Percentiles rank a stretch among this genome's conserved stretches.
phyloP scores from a whole-genome alignment of 2,797 vertebrate species.

The Tolypeutes matacus region DNA sequence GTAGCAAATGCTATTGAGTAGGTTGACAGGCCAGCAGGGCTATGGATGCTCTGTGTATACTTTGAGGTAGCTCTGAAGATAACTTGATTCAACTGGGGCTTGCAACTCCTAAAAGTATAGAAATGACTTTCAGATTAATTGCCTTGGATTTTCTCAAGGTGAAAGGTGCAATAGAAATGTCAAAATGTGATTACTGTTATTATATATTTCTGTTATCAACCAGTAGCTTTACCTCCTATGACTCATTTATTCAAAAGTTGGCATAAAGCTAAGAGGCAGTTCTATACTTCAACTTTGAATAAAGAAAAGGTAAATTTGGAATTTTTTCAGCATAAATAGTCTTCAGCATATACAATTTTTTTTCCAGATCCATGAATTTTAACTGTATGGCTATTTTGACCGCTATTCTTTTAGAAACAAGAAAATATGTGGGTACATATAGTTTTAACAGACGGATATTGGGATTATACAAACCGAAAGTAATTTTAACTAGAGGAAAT shows the following conservation, averaged over 20 bases:
- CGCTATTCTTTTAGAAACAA: constrained; percentile 65
- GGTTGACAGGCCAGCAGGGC: background rate
- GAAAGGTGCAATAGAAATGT: constrained; percentile 70
- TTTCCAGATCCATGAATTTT: constrained; percentile 63
- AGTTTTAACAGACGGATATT: constrained; percentile 74
- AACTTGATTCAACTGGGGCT: background rate
- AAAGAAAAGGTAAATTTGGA: constrained; percentile 65
- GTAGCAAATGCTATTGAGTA: background rate
- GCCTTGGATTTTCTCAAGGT: constrained; percentile 70
- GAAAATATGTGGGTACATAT: constrained; percentile 64
- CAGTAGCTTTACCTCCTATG: constrained; percentile 58
- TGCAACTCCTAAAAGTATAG: constrained; percentile 48
- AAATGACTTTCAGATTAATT: constrained; percentile 71
- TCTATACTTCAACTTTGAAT: constrained; percentile 70
- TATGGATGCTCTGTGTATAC: background rate
- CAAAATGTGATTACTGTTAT: constrained; percentile 68
- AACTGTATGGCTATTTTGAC: constrained; percentile 67
- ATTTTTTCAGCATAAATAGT: constrained; percentile 75
- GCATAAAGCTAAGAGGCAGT: constrained; percentile 50
- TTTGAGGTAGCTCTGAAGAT: constrained; percentile 52
- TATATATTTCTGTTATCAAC: constrained; percentile 73
- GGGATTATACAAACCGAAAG: constrained; percentile 69
- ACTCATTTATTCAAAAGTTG: constrained; percentile 70
- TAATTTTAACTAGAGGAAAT: constrained; percentile 73
- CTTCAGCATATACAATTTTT: constrained; percentile 51